Evolutionary conservation across 30 jellyfish, hydroid and myxozoan genomes (phyloP).

Genomic region (Hydractinia symbiolongicarpus): DNA sequence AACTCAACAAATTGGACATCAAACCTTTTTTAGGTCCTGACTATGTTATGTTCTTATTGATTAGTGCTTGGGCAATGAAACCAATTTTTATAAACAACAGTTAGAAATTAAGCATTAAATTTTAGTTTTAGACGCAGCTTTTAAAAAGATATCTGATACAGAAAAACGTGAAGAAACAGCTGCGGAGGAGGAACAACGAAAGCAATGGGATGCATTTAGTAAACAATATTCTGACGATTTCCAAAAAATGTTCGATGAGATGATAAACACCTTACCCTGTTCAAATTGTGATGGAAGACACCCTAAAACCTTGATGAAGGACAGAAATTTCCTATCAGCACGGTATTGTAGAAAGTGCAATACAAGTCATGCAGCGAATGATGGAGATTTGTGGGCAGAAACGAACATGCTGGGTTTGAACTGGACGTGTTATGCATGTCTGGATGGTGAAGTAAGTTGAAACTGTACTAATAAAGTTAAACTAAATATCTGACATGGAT

Average conservation of each 20-base stretch:
- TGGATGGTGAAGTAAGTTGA: conserved; percentile 27
- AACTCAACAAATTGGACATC: no score
- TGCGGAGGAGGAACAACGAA: conserved; percentile 9
- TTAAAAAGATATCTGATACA: conserved; percentile 22
- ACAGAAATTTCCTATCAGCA: conserved; percentile 17
- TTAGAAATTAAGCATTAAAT: not conserved
- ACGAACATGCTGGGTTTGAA: conserved; percentile 13
- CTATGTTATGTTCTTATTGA: no score
- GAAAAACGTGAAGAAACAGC: conserved; percentile 21
- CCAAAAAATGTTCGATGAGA: conserved; percentile 30
- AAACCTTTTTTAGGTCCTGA: no score
- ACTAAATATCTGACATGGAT: no score
- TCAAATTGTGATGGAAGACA: conserved; percentile 28
- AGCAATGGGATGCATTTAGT: conserved; percentile 1
- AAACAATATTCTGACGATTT: conserved; percentile 7
- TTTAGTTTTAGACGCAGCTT: conserved; percentile 39
- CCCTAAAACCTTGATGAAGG: conserved; percentile 1
- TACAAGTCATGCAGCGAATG: conserved; percentile 17
- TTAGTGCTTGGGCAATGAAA: no score
- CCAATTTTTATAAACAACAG: no score
- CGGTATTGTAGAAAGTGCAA: conserved; percentile 33
- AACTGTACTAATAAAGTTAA: not conserved
- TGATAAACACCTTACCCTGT: conserved; percentile 22
- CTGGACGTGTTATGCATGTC: conserved; percentile 37
- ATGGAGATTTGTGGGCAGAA: conserved; percentile 50